phyloP scores from a whole-genome alignment of 2,797 vertebrate species.

The Silurus lanzhouensis region DNA sequence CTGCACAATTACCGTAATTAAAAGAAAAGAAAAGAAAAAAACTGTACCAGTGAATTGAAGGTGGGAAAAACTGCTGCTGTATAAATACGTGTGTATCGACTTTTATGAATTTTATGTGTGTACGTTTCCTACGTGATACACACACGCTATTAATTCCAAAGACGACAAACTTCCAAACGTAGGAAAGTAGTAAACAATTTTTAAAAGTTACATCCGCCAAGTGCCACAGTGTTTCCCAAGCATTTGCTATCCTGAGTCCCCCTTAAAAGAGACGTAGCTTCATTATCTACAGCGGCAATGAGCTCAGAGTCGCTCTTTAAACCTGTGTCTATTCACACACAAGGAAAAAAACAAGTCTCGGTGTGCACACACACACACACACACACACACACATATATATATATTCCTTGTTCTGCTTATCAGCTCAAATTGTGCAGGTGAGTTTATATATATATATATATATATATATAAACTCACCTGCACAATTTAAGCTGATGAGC shows the following conservation, averaged over 20 bases:
- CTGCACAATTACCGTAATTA: background rate
- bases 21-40: background rate
- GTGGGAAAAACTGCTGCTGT: background rate
- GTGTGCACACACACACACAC: background rate
- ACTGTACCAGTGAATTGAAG: background rate
- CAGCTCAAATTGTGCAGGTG: too few relatives aligned
- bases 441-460: too few relatives aligned
- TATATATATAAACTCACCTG: background rate
- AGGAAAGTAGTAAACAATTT: slow-evolving; percentile 20
- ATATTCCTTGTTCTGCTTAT: too few relatives aligned
- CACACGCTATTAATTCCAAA: slow-evolving; percentile 2
- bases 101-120: background rate
- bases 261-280: slow-evolving; percentile 22
- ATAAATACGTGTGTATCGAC: background rate
- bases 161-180: slow-evolving; percentile 2
- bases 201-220: slow-evolving; percentile 18
- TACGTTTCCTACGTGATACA: background rate
- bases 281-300: slow-evolving; percentile 35
- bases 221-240: slow-evolving; percentile 10
- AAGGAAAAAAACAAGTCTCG: background rate
- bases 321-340: slow-evolving; percentile 9
- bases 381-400: background rate
- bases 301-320: slow-evolving; percentile 13
- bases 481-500: slow-evolving; percentile 34
- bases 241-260: slow-evolving; percentile 26